Evolutionary conservation across 92 coral and sea anemone species (phyloP).

Genomic region (Siderastrea radians): DNA sequence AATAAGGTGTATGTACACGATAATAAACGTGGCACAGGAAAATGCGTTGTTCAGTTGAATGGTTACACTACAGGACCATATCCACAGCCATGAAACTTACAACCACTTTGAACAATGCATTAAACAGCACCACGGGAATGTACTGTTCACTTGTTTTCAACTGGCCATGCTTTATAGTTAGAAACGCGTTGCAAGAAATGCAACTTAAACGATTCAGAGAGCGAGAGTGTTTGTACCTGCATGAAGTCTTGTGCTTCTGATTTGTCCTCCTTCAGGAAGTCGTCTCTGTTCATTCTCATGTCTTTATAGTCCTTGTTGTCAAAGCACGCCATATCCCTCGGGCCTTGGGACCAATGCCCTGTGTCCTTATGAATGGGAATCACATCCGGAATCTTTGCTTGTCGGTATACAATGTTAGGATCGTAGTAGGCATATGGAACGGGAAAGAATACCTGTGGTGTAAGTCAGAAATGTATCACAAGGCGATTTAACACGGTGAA

Average conservation of each 20-base stretch:
- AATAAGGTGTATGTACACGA: too few species aligned
- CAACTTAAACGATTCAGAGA: too few species aligned
- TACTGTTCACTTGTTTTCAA: too few species aligned
- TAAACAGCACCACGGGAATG: too few species aligned
- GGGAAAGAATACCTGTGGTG: constrained; percentile 92
- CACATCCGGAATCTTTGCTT: constrained; percentile 79
- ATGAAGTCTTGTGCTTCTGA: constrained; percentile 77
- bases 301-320: constrained; percentile 97
- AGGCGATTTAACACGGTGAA: neutral
- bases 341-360: constrained; percentile 90
- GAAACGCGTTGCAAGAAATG: too few species aligned
- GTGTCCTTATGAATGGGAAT: constrained; percentile 88
- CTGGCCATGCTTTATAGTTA: too few species aligned
- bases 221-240: constrained; percentile 21
- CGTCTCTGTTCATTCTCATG: constrained; percentile 79
- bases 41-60: too few species aligned
- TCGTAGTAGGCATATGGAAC: constrained; percentile 94
- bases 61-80: too few species aligned
- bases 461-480: neutral
- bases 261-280: constrained; percentile 82
- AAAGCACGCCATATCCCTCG: constrained; percentile 87
- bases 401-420: constrained; percentile 83
- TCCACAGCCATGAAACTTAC: too few species aligned
- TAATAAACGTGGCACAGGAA: too few species aligned
- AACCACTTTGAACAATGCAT: too few species aligned